phyloP scores from a whole-genome alignment of 2,797 vertebrate species.

The Bufotes viridis region DNA sequence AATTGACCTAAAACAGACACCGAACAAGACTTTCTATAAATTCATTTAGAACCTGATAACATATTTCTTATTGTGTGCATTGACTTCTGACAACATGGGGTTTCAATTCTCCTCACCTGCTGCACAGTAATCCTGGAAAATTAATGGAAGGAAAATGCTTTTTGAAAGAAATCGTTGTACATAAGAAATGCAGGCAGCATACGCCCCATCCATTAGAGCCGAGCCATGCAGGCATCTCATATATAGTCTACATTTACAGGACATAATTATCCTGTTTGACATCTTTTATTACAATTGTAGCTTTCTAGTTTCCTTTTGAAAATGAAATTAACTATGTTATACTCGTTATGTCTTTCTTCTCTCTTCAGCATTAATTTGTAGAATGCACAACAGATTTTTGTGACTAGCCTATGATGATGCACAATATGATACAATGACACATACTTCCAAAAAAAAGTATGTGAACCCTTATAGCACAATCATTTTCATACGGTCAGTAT shows the following conservation, averaged over 20 bases:
- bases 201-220: background rate
- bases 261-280: slow-evolving; percentile 18
- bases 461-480: too few relatives aligned
- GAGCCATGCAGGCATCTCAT: background rate
- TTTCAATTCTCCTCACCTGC: slow-evolving; percentile 7
- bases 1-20: background rate
- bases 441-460: background rate
- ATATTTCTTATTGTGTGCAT: background rate
- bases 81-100: background rate
- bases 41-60: slow-evolving; percentile 6
- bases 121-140: background rate
- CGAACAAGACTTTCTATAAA: background rate
- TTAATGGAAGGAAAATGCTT: background rate
- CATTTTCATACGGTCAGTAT: too few relatives aligned
- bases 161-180: background rate
- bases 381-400: background rate
- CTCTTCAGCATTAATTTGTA: background rate
- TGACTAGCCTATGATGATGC: background rate
- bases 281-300: background rate
- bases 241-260: slow-evolving; percentile 1
- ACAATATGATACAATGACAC: background rate
- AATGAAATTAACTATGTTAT: background rate
- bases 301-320: background rate
- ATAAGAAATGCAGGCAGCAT: background rate
- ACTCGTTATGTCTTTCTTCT: background rate